Evolutionary conservation across 2,888 invertebrate genomes (phyloP).

Genomic region (Cheilosia urbana): DNA sequence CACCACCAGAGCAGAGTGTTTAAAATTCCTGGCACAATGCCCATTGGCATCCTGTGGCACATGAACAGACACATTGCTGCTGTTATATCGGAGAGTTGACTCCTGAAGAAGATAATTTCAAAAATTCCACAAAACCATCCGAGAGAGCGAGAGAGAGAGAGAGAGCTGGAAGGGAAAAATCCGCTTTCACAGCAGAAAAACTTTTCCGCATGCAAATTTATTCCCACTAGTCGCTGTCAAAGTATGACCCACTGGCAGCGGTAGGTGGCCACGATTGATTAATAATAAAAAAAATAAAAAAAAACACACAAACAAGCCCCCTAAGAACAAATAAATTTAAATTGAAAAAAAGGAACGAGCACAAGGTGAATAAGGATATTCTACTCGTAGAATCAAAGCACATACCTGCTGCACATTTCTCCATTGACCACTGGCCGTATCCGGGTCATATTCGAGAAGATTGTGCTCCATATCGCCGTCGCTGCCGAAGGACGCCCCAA

Average conservation of each 20-base stretch:
- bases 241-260: conserved; percentile 19
- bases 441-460: conserved; percentile 85
- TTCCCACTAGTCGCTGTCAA: conserved; percentile 39
- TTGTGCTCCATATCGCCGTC: conserved; percentile 87
- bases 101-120: conserved; percentile 67
- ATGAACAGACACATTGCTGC: conserved; percentile 27
- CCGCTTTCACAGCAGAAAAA: conserved; percentile 54
- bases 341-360: conserved; percentile 23
- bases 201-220: conserved; percentile 65
- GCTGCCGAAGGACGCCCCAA: conserved; percentile 81
- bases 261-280: conserved; percentile 52
- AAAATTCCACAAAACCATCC: conserved; percentile 28
- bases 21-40: conserved; percentile 67
- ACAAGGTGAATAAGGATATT: conserved; percentile 10
- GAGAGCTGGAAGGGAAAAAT: conserved; percentile 18
- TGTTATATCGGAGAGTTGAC: conserved; percentile 45
- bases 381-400: background rate
- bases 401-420: conserved; percentile 87
- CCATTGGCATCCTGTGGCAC: conserved; percentile 62
- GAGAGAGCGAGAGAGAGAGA: background rate
- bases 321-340: conserved; percentile 4
- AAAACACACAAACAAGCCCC: conserved; percentile 10
- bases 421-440: conserved; percentile 86
- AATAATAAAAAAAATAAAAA: conserved; percentile 30
- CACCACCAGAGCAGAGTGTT: conserved; percentile 12